A percentile compares a stretch with the other conserved stretches of the same genome.
Conservation (phyloP, 2,113 vertebrate species). For the Eulemur rufifrons region DNA sequence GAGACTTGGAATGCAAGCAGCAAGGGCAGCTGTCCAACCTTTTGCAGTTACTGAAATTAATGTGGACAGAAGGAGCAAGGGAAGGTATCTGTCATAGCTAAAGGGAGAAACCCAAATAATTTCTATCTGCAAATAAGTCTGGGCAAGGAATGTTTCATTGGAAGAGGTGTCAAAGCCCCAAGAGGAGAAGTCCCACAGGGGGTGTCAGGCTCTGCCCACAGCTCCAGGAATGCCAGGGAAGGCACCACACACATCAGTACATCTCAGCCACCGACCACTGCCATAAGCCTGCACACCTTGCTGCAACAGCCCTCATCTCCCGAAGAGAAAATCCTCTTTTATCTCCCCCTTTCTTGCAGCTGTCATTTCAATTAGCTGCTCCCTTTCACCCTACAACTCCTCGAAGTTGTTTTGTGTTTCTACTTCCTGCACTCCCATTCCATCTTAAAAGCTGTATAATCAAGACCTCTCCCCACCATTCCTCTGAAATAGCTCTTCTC, state of each 20-base stretch:
- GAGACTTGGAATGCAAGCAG: background rate
- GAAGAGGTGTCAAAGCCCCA: background rate
- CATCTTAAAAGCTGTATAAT: background rate
- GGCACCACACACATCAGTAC: background rate
- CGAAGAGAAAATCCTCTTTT: background rate
- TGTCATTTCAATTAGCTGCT: background rate
- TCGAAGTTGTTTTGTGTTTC: background rate
- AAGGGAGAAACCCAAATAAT: background rate
- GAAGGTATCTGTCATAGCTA: background rate
- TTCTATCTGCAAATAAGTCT: background rate
- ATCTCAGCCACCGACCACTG: background rate
- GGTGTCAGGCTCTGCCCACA: background rate
- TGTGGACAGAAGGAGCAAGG: background rate
- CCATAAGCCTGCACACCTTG: background rate
- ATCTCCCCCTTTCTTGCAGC: background rate
- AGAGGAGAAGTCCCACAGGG: background rate
- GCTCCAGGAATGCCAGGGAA: background rate
- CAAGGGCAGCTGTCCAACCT: too few relatives aligned
- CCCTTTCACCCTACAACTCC: background rate
- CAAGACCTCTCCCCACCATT: background rate
- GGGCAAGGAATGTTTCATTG: background rate
- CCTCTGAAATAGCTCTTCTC: background rate
- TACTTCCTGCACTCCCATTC: background rate
- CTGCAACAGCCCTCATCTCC: background rate
- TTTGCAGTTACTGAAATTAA: background rate